Base-by-base conservation (phyloP, 2,797 vertebrate species). In the Xiphorhynchus erythropygius region DNA sequence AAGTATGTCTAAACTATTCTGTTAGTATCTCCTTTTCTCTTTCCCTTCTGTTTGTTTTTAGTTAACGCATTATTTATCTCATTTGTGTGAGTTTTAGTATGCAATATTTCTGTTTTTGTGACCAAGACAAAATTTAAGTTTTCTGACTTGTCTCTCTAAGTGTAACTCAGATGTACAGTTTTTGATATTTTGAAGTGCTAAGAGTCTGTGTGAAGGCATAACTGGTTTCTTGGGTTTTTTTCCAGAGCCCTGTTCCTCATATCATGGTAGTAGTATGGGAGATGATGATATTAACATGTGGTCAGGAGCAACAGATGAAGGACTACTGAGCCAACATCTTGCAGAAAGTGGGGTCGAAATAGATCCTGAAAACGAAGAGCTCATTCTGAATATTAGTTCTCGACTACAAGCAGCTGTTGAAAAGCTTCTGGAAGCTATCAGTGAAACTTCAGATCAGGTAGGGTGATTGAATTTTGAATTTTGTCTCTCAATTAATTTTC, bases 381-480 rank as follows among this genome's bases (percentile, higher is more conserved):
- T 98, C 60, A 47, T 99, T 80, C 97, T 98, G 94, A 98, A 97
- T 87, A 98, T 99, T 94, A 98, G 99, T 94, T 96, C 97, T 90
- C 98, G 99, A 76, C 98, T 99, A 37, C 99, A 99, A 64, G 98
- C 97, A 0, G 98, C 99, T 39, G 98, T 99, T 95, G 98, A 99
- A 97, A 99, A 99, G 95, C 99, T 99, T 93, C 93, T 99, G 57
- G 98, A 99, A 97, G 97, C 98, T 84, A 99, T 99, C 96, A 98
- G 93, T 35, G 98, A 99, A 96, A 98, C 99, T 21, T 98, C 97
- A 37, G 97, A 98, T 97, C 98, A 99, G 99, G 99, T 99, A 98
- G 75, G 8, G 7, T 42, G 87, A n/a, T 55, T 57, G 74, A 60
- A 67, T 57, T 91, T 91, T 68, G n/a, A 77, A 65, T 49, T 68